A percentile compares a stretch with the other conserved stretches of the same genome.
Conservation (phyloP, 1,140 invertebrate genomes). For the Trichonephila clavipes region DNA sequence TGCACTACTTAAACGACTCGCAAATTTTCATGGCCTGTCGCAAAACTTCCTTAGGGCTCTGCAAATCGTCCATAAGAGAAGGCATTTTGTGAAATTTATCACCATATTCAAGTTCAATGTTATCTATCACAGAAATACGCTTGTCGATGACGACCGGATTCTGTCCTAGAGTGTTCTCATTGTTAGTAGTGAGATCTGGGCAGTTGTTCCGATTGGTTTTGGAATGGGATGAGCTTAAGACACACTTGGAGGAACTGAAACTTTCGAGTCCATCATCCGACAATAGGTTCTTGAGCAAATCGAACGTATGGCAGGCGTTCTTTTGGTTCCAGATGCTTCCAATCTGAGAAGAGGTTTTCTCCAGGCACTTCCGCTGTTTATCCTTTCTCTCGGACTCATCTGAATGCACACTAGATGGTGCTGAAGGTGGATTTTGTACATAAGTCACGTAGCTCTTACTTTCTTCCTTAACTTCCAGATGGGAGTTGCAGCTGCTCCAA, state of each 20-base stretch:
- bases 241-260: constrained; percentile 70
- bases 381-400: neutral
- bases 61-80: constrained; percentile 69
- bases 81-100: constrained; percentile 66
- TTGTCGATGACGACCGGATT: constrained; percentile 19
- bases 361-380: constrained; percentile 43
- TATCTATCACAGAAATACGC: constrained; percentile 73
- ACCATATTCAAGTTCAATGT: constrained; percentile 56
- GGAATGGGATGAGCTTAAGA: constrained; percentile 40
- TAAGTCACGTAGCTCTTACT: neutral
- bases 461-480: neutral
- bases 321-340: constrained; percentile 74
- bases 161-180: constrained; percentile 41
- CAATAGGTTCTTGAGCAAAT: constrained; percentile 67
- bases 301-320: constrained; percentile 53
- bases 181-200: constrained; percentile 9
- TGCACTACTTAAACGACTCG: constrained; percentile 35
- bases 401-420: neutral
- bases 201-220: neutral
- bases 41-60: constrained; percentile 72
- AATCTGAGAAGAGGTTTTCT: constrained; percentile 59
- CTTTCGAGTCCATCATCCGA: constrained; percentile 69
- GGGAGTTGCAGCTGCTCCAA: constrained; percentile 40
- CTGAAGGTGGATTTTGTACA: neutral
- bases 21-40: constrained; percentile 72